Base-by-base conservation (phyloP, 2,888 invertebrate species). In the Globia sparganii region DNA sequence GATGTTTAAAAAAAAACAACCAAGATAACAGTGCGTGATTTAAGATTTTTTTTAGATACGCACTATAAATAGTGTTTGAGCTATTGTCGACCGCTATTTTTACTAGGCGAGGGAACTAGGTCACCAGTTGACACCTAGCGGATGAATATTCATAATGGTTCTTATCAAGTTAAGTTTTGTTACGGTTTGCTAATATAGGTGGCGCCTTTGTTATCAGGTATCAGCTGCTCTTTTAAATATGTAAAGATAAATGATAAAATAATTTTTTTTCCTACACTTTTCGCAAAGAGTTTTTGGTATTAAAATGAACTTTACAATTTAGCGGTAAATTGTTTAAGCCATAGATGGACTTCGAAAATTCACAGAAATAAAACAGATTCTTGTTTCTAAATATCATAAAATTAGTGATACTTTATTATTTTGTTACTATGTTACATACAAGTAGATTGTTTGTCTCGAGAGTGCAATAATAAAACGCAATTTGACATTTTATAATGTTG, bases 31-130 rank as follows among this genome's bases (percentile, higher is more conserved):
- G 80, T 89, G 91, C 92, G 91, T 93, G 92, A 89, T 92, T 93
- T 92, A 83, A 92, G 92, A 94, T 94, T 94, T 94, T 43, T 92
- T 91, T 90, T 94, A 88, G 94, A 95, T 95, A 95, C 92, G 93
- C 92, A 94, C 95, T 96, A 96, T 92, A 95, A 96, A 96, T 96
- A 96, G 96, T 94, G 92, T 92, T 95, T 92, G 96, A 96, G 96
- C 96, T 96, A 95, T 96, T 96, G 96, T 95, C 93, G 92, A 90
- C 86, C 91, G 95, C 96, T 96, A 96, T 96, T 96, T 96, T 96
- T 96, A 95, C 93, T 93, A 92, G 90, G 90, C 93, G 94, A 94
- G 94, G 94, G 91, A 96, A 95, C 89, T 96, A 92, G 96, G 96
- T 96, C 96, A 95, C 79, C 86, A 80, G 92, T 92, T 92, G 94